These are phyloP conservation scores for Porites australiensis DNA, from an alignment of 64 coral and sea anemone genomes.

Conservation along the genomic window DNA sequence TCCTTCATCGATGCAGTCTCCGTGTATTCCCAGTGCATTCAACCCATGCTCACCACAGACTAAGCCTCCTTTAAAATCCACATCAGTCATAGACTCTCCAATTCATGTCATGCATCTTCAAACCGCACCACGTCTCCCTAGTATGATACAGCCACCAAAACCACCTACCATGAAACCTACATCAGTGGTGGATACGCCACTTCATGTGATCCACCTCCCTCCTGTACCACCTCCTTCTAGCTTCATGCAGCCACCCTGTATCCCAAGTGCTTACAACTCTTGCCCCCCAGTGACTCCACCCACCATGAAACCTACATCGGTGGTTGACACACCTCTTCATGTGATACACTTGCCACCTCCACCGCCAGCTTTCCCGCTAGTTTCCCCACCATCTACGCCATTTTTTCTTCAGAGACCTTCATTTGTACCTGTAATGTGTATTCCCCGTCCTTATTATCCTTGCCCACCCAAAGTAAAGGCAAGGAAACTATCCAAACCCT, in stretches of 20 bases:
- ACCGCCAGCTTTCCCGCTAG: constrained; percentile 1
- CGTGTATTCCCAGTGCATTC: constrained; percentile 48
- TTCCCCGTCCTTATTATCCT: constrained; percentile 27
- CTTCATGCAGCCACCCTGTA: constrained; percentile 31
- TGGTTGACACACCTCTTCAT: constrained; percentile 13
- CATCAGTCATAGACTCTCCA: constrained; percentile 14
- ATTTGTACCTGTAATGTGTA: constrained; percentile 18
- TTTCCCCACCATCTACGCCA: constrained; percentile 20
- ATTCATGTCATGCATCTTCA: constrained; percentile 23
- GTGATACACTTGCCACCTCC: constrained; percentile 16
- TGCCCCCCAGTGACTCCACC: constrained; percentile 14
- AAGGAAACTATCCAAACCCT: constrained; percentile 27
- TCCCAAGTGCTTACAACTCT: constrained; percentile 31
- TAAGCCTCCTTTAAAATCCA: background rate
- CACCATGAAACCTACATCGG: background rate
- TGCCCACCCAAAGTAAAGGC: constrained; percentile 6
- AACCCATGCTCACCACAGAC: constrained; percentile 12
- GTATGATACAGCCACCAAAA: background rate
- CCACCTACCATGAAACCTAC: background rate
- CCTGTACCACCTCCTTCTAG: background rate
- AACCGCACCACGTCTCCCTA: background rate
- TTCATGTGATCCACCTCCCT: constrained; percentile 1
- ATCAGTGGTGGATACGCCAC: background rate
- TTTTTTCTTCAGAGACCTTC: background rate
- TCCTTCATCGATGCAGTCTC: background rate